These are phyloP conservation scores for Lasioglossum baleicum DNA, from an alignment of 1,140 invertebrate genomes.

Conservation along the genomic window DNA sequence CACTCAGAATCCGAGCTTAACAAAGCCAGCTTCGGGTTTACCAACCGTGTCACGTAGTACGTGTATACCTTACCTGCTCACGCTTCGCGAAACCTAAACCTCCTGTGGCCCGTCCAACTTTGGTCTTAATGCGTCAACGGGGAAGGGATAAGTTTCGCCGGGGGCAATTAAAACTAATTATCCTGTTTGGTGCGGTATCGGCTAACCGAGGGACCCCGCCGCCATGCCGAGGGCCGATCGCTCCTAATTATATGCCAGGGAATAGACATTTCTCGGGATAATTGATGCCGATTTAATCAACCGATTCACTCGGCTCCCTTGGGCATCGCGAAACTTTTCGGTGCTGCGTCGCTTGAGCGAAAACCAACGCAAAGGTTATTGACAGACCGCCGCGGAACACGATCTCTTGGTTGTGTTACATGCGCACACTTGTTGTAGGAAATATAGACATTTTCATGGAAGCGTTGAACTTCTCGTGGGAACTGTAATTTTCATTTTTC, in stretches of 20 bases:
- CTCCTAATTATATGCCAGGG: slow-evolving; percentile 54
- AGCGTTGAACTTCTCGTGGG: too few relatives aligned
- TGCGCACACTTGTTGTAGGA: too few relatives aligned
- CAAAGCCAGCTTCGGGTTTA: slow-evolving; percentile 78
- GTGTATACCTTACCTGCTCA: slow-evolving; percentile 77
- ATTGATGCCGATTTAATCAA: slow-evolving; percentile 33
- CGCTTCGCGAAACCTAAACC: slow-evolving; percentile 74
- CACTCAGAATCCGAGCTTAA: slow-evolving; percentile 80
- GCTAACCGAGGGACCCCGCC: slow-evolving; percentile 51
- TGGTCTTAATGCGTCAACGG: slow-evolving; percentile 73
- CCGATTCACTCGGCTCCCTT: neutral
- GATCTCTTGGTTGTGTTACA: too few relatives aligned
- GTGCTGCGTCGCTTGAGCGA: neutral
- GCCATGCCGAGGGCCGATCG: slow-evolving; percentile 43
- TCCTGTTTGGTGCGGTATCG: slow-evolving; percentile 51
- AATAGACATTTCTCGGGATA: slow-evolving; percentile 10
- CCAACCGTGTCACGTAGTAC: slow-evolving; percentile 80
- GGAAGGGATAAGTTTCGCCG: slow-evolving; percentile 70
- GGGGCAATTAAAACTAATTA: slow-evolving; percentile 76
- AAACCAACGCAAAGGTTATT: too few relatives aligned
- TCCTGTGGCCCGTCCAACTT: slow-evolving; percentile 73
- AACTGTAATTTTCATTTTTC: too few relatives aligned
- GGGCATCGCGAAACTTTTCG: neutral
- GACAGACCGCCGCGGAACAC: too few relatives aligned
- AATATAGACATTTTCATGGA: too few relatives aligned